These are phyloP conservation scores for Noctilio leporinus DNA, from an alignment of 2,113 vertebrate genomes.

Conservation along the genomic window DNA sequence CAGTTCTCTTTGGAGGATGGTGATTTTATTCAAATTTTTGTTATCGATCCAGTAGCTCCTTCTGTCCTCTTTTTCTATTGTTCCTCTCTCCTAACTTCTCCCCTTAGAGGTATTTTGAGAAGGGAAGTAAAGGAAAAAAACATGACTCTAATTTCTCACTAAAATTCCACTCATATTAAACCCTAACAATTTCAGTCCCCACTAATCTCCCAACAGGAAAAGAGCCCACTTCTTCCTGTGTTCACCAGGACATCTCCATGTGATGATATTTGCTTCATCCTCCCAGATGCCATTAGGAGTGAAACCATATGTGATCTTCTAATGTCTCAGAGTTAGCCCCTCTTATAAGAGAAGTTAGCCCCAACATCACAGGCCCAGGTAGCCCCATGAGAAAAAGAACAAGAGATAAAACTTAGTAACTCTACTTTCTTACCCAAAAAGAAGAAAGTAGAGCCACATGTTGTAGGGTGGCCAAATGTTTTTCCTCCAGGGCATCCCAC, in stretches of 20 bases:
- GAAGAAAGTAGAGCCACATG: not conserved
- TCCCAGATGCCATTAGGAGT: constrained; percentile 39
- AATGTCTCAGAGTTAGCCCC: not conserved
- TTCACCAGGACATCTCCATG: not conserved
- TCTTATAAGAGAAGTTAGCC: not conserved
- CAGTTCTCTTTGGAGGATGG: not conserved
- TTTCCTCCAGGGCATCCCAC: not conserved
- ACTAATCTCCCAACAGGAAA: not conserved
- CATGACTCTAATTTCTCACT: not conserved
- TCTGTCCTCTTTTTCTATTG: not conserved
- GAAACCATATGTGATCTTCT: constrained; percentile 38
- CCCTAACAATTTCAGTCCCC: not conserved
- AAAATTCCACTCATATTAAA: not conserved
- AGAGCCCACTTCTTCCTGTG: not conserved
- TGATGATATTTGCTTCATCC: not conserved
- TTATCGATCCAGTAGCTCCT: not conserved
- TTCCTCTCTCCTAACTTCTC: not conserved
- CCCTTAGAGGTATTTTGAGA: not conserved
- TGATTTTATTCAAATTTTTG: constrained; percentile 3
- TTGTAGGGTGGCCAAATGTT: not conserved
- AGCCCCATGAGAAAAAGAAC: not conserved
- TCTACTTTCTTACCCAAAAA: not conserved
- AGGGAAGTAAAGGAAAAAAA: not conserved
- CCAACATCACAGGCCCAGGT: not conserved
- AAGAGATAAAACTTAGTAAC: not conserved